These are phyloP conservation scores for Taurulus bubalis DNA, from an alignment of 2,113 vertebrate species.

Conservation along the genomic window DNA sequence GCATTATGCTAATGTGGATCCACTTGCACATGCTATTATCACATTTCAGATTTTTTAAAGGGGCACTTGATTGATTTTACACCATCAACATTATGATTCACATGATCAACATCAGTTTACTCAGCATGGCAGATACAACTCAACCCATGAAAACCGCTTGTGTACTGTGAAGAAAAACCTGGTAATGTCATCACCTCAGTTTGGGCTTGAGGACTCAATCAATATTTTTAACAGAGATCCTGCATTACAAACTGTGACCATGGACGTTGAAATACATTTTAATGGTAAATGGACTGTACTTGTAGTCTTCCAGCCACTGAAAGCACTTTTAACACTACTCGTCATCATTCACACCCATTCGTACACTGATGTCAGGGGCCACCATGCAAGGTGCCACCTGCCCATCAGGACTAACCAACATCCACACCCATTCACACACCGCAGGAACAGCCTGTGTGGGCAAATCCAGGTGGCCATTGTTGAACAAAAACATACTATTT, in stretches of 20 bases:
- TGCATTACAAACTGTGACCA: not conserved
- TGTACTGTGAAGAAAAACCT: not conserved
- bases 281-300: no score
- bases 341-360: no score
- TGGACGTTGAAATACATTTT: not conserved
- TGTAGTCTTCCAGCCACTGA: no score
- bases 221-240: not conserved
- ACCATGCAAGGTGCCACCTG: no score
- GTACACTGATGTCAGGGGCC: no score
- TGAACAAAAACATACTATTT: not conserved
- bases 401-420: no score
- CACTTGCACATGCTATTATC: not conserved
- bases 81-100: not conserved
- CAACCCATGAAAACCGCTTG: not conserved
- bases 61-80: not conserved
- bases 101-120: not conserved
- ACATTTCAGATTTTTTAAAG: not conserved
- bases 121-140: no score
- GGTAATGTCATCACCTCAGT: not conserved
- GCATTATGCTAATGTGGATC: not conserved
- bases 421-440: no score
- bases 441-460: no score
- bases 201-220: not conserved
- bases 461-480: not conserved
- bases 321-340: no score